Percentiles rank a stretch among this genome's conserved stretches.
Evolutionary conservation across 2,797 vertebrate species (phyloP).

Genomic region (Manis pentadactyla): DNA sequence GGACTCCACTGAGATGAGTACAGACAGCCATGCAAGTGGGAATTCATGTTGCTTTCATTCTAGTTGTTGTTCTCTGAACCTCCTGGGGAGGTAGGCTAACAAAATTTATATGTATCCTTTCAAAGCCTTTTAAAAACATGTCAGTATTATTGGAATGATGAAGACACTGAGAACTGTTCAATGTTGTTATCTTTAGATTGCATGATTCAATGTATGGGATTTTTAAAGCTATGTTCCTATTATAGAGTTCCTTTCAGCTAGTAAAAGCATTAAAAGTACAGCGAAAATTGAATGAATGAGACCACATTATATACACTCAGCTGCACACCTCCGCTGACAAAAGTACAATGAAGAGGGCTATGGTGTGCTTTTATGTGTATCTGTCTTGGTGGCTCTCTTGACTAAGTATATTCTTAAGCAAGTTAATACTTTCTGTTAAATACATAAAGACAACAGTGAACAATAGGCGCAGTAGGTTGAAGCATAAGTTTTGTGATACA

Average conservation of each 20-base stretch:
- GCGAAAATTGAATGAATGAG: constrained; percentile 21
- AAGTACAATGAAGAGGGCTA: not conserved
- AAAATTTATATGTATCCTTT: constrained; percentile 18
- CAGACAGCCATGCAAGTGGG: not conserved
- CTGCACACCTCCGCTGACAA: not conserved
- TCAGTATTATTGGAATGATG: constrained; percentile 39
- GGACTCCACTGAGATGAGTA: not conserved
- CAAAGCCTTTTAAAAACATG: constrained; percentile 22
- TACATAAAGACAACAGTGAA: not conserved
- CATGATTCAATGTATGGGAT: not conserved
- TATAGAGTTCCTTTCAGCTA: not conserved
- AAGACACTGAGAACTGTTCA: constrained; percentile 5
- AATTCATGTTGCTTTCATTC: constrained; percentile 44
- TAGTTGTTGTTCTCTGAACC: not conserved
- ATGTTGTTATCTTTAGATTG: constrained; percentile 25
- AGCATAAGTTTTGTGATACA: not conserved
- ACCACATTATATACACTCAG: not conserved
- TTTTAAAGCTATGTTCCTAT: constrained; percentile 43
- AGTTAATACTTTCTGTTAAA: not conserved
- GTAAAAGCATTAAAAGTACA: constrained; percentile 38
- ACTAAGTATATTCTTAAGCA: constrained; percentile 26
- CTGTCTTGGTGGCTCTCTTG: not conserved
- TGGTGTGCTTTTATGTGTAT: not conserved
- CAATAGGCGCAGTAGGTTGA: not conserved
- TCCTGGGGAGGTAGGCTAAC: not conserved